These are phyloP conservation scores for Apodemus sylvaticus DNA, from an alignment of 2,113 vertebrate species.

Conservation along the genomic window DNA sequence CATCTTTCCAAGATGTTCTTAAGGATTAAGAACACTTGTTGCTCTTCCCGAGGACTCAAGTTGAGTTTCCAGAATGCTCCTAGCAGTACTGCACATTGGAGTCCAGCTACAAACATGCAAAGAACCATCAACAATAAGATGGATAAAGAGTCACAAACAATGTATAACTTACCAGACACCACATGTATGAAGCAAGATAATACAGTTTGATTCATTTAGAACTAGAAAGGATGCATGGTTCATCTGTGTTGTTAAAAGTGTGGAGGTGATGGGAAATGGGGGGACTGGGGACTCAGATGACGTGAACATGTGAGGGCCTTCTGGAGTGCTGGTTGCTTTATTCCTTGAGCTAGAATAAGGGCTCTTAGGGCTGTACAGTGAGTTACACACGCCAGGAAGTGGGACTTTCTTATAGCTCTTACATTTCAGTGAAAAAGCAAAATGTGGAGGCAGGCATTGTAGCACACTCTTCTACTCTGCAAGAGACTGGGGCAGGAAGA, in stretches of 20 bases:
- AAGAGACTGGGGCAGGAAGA: not conserved
- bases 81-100: not conserved
- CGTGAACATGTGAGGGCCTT: not conserved
- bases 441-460: not conserved
- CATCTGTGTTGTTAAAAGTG: too few species aligned
- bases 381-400: not conserved
- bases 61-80: not conserved
- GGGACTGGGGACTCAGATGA: not conserved
- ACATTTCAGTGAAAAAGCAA: not conserved
- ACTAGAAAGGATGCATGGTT: not conserved
- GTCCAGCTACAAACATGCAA: not conserved
- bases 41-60: not conserved
- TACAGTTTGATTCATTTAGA: not conserved
- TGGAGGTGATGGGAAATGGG: not conserved
- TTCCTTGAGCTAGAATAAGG: not conserved
- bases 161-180: not conserved
- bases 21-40: not conserved
- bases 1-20: rapidly evolving
- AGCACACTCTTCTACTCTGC: too few species aligned
- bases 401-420: not conserved
- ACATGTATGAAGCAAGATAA: not conserved
- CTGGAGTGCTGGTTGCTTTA: not conserved
- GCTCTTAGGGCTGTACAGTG: not conserved
- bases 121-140: not conserved
- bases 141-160: not conserved